Evolutionary conservation across 1,140 invertebrate species (phyloP), one percentile per base, ranked within the genome.

Genomic region (Scaptomyza montana): DNA sequence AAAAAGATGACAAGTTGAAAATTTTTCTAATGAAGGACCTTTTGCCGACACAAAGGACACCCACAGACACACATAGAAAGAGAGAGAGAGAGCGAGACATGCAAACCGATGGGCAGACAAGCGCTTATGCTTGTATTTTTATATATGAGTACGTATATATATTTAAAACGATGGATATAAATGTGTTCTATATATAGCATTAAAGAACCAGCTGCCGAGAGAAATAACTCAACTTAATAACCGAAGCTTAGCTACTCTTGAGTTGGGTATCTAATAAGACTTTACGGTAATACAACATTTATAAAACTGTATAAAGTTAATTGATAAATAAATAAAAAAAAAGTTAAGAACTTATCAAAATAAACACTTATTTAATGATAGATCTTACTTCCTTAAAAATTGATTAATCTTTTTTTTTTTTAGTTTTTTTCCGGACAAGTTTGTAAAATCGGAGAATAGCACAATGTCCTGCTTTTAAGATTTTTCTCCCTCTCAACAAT

Each of bases 21-120:
- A 89, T 89, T 89, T 89, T 89, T 89, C 78, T 89, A 89, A 89
- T 89, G 84, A 89, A 82, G 84, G 84, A 89, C 84, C 84, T 89
- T 82, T 89, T 74, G 65, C 53, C 50, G 71, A 9, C 64, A 82
- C 84, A 89, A 87, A 80, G 77, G 84, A 87, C 69, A 74, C 46
- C 16, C 71, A 56, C 62, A 57, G 43, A 67, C 43, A 57, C 41
- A 67, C 43, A 61, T 36, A 9, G 8, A 43, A 41, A 43, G 50
- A 70, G 46, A 51, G n/a, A 62, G 41, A 41, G 16, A 10, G 36
- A 5, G 6, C 19, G 21, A 45, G 30, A 43, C 55, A 72, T 59
- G 63, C 63, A 54, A 72, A 25, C 21, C 21, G 57, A 56, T 63
- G 51, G 28, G 8, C 64, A 55, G 64, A 67, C 69, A 55, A 10